Evolutionary conservation across 2,797 vertebrate genomes (phyloP), one percentile per base, ranked within the genome.

Genomic region (Lagocephalus sceleratus): DNA sequence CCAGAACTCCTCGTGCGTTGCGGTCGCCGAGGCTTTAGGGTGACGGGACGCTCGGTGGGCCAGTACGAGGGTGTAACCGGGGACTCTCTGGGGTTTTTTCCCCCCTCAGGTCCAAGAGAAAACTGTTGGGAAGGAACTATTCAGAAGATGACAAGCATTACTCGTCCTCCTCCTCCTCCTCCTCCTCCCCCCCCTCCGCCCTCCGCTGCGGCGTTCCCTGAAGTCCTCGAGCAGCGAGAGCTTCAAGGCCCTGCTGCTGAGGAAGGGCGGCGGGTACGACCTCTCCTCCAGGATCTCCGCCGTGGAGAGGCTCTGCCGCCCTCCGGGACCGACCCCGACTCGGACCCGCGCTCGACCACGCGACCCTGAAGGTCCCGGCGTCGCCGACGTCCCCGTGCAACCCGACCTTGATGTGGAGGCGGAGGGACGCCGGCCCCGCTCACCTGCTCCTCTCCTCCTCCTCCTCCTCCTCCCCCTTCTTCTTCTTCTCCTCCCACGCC

Each of bases 171-270:
- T 63, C 66, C 4, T 73, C 75, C 15, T 54, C 50, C 21, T 73
- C 73, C 8, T 59, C 57, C 5, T 57, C 91, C 0, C 39, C 6
- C 90, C 92, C 4, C 92, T 93, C 50, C 89, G 91, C 0, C 80
- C 88, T 20, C 60, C 71, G 6, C 63, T 60, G 23, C 87, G 90
- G 3, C 82, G 51, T 41, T 55, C 3, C 0, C 58, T 77, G 62
- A 7, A 62, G 57, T 81, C 63, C 0, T 5, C 6, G 20, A 94
- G 92, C 73, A 96, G 93, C 0, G 94, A 96, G 76, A 94, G 90
- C 82, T 98, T 99, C 71, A 99, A 97, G 80, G 94, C 94, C 5
- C 89, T 99, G 23, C 80, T 99, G 66, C 88, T 98, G 55, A 94
- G 89, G 82, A 98, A 94, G 5, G 95, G 96, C 1, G 92, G 91